These are phyloP conservation scores for Phoronis australis DNA, from an alignment of 2,888 invertebrate species.

Conservation along the genomic window DNA sequence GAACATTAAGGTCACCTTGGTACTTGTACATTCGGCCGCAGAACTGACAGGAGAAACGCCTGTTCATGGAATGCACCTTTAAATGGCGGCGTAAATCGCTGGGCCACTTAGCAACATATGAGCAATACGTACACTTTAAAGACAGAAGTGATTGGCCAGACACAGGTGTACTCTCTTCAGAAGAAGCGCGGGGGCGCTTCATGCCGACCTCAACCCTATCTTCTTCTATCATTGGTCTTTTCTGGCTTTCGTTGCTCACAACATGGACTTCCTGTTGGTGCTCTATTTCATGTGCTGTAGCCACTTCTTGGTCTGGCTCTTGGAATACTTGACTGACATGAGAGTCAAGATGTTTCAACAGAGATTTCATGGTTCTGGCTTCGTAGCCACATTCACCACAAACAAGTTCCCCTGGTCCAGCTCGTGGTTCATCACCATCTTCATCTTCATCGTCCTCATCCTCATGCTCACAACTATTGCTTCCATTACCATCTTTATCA, in stretches of 20 bases:
- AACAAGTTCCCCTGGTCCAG: neutral
- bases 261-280: constrained; percentile 77
- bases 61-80: constrained; percentile 46
- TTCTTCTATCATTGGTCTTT: no score
- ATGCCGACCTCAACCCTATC: constrained; percentile 17
- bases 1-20: constrained; percentile 66
- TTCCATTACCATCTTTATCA: no score
- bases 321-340: constrained; percentile 61
- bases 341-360: constrained; percentile 59
- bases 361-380: neutral
- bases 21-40: constrained; percentile 74
- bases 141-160: constrained; percentile 5
- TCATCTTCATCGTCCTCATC: neutral
- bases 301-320: constrained; percentile 64
- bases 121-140: constrained; percentile 46
- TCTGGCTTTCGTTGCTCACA: no score
- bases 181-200: neutral
- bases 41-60: constrained; percentile 50
- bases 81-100: constrained; percentile 49
- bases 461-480: neutral
- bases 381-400: neutral
- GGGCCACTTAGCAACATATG: constrained; percentile 50
- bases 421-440: neutral
- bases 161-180: neutral
- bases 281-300: constrained; percentile 88